Evolutionary conservation across 2,888 invertebrate genomes (phyloP), one percentile per base, ranked within the genome.

Genomic region (Anorthoa munda): DNA sequence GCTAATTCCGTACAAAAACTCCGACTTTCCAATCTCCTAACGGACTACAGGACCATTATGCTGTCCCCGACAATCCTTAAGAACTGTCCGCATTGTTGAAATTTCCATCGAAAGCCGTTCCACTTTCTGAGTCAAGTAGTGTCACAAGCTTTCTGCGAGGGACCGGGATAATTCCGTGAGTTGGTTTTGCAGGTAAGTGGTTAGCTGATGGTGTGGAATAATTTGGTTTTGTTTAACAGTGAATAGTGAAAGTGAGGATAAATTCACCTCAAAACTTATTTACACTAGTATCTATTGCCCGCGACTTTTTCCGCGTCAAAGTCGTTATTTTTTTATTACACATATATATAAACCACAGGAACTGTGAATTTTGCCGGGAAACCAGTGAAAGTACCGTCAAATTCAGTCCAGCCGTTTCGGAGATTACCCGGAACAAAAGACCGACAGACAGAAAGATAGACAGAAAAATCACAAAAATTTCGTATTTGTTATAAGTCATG

Each of bases 71-170:
- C 84, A 81, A 86, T 84, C 74, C 76, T 78, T 70, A 73, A 81
- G 86, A 84, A 78, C 82, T 74, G 75, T 74, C 75, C 31, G 79
- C 67, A 84, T 85, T 86, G 86, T 85, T 80, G 78, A 68, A 73
- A 75, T 83, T 77, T 85, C 67, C 76, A 86, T 85, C 86, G 82
- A 77, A 82, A 84, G 78, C 72, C 58, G 84, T 63, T 66, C 85
- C 77, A 85, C 77, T 85, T 85, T 72, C 77, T 12, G 59, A 77
- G 72, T 81, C 75, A 69, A 81, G 85, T 83, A 83, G 76, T 69
- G 82, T 82, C 45, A 58, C 70, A 51, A 82, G 56, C 66, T 67
- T 69, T 79, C 60, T 31, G 51, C 2, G 26, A 12, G 60, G 17
- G 18, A 23, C 31, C n/a, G 51, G 76, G 79, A 83, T 68, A 81